phyloP scores from a whole-genome alignment of 2,888 invertebrate species.

The Colostygia pectinataria region DNA sequence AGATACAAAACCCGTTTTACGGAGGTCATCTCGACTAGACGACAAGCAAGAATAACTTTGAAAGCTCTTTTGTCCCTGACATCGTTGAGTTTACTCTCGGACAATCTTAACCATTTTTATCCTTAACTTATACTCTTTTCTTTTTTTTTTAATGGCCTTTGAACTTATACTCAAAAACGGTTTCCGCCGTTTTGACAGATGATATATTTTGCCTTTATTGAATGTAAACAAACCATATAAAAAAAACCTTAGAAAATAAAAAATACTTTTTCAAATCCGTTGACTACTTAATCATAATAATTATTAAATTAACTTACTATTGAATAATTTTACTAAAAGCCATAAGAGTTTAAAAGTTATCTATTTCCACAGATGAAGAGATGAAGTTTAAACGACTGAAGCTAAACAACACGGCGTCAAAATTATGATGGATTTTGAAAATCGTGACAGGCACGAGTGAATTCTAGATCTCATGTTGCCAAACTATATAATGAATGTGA shows the following conservation, averaged over 20 bases:
- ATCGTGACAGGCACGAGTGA: slow-evolving; percentile 22
- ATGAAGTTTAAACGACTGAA: slow-evolving; percentile 47
- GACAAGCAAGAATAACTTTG: slow-evolving; percentile 2
- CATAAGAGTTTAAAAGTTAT: slow-evolving; percentile 8
- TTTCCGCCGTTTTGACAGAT: too few relatives aligned
- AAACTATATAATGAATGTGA: slow-evolving; percentile 65
- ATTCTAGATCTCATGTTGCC: slow-evolving; percentile 68
- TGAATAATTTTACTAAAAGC: too few relatives aligned
- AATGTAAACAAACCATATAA: too few relatives aligned
- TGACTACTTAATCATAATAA: too few relatives aligned
- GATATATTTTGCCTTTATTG: too few relatives aligned
- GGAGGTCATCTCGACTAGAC: slow-evolving; percentile 7
- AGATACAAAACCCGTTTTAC: neutral
- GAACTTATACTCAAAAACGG: too few relatives aligned
- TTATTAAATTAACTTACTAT: neutral
- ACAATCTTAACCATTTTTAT: too few relatives aligned
- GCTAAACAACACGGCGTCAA: slow-evolving; percentile 38
- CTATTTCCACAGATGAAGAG: slow-evolving; percentile 70
- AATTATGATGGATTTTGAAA: slow-evolving; percentile 27
- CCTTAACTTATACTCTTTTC: too few relatives aligned
- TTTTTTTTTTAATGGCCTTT: too few relatives aligned
- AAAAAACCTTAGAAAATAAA: too few relatives aligned
- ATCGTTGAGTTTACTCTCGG: slow-evolving; percentile 1
- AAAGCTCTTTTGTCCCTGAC: slow-evolving; percentile 10
- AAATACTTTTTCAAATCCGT: too few relatives aligned